These are phyloP conservation scores for Ciconia nigra DNA, from an alignment of 2,797 vertebrate genomes.

Conservation along the genomic window DNA sequence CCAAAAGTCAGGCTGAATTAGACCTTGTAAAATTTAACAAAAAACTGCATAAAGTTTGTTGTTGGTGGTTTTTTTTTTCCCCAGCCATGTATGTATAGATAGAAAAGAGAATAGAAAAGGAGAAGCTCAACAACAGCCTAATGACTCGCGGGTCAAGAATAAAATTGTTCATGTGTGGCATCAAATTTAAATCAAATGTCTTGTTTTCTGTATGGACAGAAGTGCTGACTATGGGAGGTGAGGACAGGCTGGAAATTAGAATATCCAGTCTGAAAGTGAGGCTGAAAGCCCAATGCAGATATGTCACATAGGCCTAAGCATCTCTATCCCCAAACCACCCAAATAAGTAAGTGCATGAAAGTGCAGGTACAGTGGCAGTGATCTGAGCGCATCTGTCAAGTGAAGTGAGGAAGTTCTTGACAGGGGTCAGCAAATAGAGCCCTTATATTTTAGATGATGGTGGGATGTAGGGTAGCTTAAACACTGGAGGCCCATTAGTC, in stretches of 20 bases:
- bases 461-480: background rate
- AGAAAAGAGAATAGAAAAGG: background rate
- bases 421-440: background rate
- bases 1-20: background rate
- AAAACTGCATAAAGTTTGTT: background rate
- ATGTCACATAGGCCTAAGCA: background rate
- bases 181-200: background rate
- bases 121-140: background rate
- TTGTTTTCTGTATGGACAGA: background rate
- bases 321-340: background rate
- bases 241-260: background rate
- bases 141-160: background rate
- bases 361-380: background rate
- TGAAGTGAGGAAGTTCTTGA: background rate
- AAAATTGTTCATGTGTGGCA: background rate
- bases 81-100: background rate
- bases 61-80: fast-evolving
- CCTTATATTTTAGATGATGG: background rate
- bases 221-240: background rate
- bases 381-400: background rate
- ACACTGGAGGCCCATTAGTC: background rate
- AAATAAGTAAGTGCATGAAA: background rate
- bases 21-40: background rate
- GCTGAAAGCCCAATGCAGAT: background rate
- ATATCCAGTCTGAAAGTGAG: background rate